Evolutionary conservation across 2,113 vertebrate genomes (phyloP).

Genomic region (Natator depressus): DNA sequence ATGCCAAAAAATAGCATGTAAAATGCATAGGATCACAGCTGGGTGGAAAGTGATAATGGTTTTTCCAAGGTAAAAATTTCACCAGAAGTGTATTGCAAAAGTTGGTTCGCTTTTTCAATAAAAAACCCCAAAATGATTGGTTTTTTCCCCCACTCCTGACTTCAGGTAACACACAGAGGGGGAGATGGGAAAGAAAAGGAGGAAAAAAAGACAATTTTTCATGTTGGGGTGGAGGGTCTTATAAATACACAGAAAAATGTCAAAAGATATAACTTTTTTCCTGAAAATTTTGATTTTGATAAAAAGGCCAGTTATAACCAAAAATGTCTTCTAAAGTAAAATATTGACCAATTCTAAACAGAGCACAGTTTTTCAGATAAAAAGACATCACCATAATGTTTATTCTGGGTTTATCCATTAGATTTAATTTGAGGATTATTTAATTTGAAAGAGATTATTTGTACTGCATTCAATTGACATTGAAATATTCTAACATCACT

Average conservation of each 20-base stretch:
- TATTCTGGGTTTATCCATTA: not conserved
- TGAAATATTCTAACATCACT: not conserved
- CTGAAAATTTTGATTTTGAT: not conserved
- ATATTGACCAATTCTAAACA: not conserved
- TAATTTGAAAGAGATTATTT: not conserved
- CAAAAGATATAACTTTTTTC: not conserved
- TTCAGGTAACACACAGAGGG: not conserved
- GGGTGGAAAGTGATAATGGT: not conserved
- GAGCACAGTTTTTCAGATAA: rapidly evolving
- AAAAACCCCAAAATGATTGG: not conserved
- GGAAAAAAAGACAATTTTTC: not conserved
- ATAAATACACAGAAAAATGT: not conserved
- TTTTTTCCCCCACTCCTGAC: not conserved
- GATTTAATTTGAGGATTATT: not conserved
- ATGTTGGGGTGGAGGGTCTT: not conserved
- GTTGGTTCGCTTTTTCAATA: not conserved
- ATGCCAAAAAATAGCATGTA: not conserved
- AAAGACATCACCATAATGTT: not conserved
- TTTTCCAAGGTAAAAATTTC: not conserved
- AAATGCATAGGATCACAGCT: not conserved
- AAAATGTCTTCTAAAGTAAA: not conserved
- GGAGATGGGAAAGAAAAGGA: not conserved
- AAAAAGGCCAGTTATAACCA: not conserved
- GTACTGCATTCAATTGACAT: not conserved
- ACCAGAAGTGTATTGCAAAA: not conserved